Evolutionary conservation across 2,113 vertebrate genomes (phyloP).

Genomic region (Strigops habroptila): DNA sequence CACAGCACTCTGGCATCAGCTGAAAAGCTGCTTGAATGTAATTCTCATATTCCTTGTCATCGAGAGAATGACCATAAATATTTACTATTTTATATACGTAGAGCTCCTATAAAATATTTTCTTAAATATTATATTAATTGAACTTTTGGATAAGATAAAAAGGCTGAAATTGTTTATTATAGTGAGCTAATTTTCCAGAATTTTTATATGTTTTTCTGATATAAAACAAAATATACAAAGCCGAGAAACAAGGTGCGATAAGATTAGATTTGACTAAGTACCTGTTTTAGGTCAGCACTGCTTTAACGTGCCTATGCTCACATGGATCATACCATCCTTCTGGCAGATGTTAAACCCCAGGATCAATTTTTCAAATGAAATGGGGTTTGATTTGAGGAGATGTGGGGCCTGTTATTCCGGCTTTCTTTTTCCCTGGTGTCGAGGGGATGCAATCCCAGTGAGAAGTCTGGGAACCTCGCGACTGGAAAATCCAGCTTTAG

Average conservation of each 20-base stretch:
- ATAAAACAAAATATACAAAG: neutral
- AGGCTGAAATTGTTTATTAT: neutral
- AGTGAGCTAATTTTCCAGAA: neutral
- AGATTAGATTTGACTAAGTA: neutral
- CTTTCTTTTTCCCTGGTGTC: neutral
- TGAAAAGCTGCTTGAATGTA: neutral
- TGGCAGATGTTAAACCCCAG: neutral
- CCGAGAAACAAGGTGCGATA: neutral
- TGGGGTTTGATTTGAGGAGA: neutral
- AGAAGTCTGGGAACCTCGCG: neutral
- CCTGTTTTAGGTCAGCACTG: rapidly evolving
- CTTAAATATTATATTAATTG: neutral
- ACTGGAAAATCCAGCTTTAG: neutral
- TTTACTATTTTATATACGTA: neutral
- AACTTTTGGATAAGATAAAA: neutral
- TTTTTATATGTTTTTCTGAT: neutral
- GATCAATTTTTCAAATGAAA: neutral
- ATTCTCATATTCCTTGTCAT: neutral
- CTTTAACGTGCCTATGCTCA: neutral
- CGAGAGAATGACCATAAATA: neutral
- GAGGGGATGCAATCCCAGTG: neutral
- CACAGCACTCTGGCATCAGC: rapidly evolving
- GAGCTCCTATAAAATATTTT: neutral
- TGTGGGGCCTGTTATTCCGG: neutral
- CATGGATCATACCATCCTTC: neutral